A percentile compares a stretch with the other conserved stretches of the same genome.
phyloP scores from a whole-genome alignment of 2,797 vertebrate species.

The Podargus strigoides region DNA sequence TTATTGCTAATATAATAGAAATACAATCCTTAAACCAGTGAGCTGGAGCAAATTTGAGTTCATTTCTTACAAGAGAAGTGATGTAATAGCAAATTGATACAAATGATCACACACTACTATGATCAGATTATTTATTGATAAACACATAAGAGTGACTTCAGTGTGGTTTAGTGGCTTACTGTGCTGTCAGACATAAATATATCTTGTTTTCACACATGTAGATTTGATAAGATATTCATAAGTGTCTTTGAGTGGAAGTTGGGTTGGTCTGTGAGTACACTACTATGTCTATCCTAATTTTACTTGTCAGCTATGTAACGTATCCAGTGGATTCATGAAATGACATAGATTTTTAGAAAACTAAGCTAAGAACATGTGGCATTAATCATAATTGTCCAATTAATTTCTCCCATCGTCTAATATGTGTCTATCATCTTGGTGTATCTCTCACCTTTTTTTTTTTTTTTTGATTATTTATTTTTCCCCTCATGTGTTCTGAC shows the following conservation, averaged over 20 bases:
- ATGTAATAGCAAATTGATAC: background rate
- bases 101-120: background rate
- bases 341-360: background rate
- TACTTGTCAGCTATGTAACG: fast-evolving
- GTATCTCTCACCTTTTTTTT: background rate
- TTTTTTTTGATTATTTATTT: no score
- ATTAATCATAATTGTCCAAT: background rate
- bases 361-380: background rate
- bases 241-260: background rate
- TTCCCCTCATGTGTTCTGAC: fast-evolving
- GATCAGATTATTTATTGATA: background rate
- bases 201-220: background rate
- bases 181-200: background rate
- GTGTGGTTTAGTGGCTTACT: background rate
- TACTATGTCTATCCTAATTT: background rate
- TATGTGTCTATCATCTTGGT: background rate
- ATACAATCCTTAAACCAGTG: background rate
- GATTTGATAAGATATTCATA: background rate
- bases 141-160: background rate
- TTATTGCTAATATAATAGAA: background rate
- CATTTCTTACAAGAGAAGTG: background rate
- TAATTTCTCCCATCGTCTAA: background rate
- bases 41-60: background rate
- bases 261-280: background rate
- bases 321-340: background rate